These are phyloP conservation scores for Glaucomys volans DNA, from an alignment of 2,113 vertebrate species.

Conservation along the genomic window DNA sequence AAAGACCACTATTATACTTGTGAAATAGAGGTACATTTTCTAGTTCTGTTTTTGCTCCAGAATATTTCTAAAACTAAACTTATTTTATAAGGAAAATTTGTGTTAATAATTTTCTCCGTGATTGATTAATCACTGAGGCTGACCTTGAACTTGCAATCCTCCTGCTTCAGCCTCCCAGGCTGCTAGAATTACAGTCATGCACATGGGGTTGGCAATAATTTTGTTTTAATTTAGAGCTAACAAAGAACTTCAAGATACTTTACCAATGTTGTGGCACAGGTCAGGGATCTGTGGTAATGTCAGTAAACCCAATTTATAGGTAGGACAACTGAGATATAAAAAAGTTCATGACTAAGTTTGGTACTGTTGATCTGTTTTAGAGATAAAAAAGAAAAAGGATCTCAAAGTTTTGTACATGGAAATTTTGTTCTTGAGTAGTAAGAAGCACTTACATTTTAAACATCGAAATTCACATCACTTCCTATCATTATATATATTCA, in stretches of 20 bases:
- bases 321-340: background rate
- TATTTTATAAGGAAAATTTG: background rate
- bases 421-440: background rate
- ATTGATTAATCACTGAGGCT: too few species aligned
- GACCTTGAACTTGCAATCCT: too few species aligned
- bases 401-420: background rate
- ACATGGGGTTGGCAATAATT: background rate
- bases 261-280: background rate
- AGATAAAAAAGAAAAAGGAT: background rate
- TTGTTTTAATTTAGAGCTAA: background rate
- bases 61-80: background rate
- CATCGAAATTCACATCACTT: background rate
- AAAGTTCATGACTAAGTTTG: background rate
- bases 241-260: background rate
- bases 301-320: background rate
- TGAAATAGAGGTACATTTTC: background rate
- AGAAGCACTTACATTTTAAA: background rate
- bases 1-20: background rate
- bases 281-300: background rate
- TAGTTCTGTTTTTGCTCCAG: background rate
- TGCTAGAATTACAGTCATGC: too few species aligned
- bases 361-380: background rate
- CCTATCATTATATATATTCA: background rate
- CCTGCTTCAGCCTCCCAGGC: too few species aligned
- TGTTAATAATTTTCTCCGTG: background rate